Percentiles rank a stretch among this genome's conserved stretches.
Conservation (phyloP, 1,140 invertebrate species). For the Drosophila ironensis region DNA sequence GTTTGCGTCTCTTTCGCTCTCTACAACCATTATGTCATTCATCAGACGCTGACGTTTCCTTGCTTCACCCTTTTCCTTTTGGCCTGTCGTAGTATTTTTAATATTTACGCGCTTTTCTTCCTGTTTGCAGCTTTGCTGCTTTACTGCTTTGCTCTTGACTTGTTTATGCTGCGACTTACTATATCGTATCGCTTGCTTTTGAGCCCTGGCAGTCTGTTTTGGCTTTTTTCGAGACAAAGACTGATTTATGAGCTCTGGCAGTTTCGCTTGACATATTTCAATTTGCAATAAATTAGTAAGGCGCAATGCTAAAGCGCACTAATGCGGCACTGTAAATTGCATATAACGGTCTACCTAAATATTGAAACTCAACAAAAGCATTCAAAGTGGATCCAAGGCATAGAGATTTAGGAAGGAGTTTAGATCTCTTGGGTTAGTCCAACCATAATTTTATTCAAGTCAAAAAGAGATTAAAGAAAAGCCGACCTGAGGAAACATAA, state of each 20-base stretch:
- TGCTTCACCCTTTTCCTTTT: slow-evolving; percentile 39
- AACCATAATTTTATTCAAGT: no score
- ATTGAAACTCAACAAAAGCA: no score
- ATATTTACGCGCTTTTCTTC: slow-evolving; percentile 64
- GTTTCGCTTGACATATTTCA: slow-evolving; percentile 59
- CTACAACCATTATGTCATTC: slow-evolving; percentile 73
- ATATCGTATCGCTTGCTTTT: no score
- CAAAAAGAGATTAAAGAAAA: no score
- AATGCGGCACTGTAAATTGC: no score
- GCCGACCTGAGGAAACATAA: no score
- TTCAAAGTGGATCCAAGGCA: no score
- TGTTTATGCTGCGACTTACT: no score
- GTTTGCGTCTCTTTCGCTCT: slow-evolving; percentile 3
- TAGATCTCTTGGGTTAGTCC: no score
- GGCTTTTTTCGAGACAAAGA: slow-evolving; percentile 14
- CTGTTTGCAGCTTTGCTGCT: slow-evolving; percentile 46
- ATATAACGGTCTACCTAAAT: no score
- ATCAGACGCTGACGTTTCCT: slow-evolving; percentile 40
- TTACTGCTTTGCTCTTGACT: background rate
- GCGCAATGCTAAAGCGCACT: background rate
- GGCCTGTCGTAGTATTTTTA: slow-evolving; percentile 55
- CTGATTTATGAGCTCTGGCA: slow-evolving; percentile 47
- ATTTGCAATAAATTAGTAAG: slow-evolving; percentile 66
- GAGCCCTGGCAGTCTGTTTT: no score
- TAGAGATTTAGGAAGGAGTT: no score